Conservation (phyloP, 2,888 invertebrate species). For the Machimus rusticus region DNA sequence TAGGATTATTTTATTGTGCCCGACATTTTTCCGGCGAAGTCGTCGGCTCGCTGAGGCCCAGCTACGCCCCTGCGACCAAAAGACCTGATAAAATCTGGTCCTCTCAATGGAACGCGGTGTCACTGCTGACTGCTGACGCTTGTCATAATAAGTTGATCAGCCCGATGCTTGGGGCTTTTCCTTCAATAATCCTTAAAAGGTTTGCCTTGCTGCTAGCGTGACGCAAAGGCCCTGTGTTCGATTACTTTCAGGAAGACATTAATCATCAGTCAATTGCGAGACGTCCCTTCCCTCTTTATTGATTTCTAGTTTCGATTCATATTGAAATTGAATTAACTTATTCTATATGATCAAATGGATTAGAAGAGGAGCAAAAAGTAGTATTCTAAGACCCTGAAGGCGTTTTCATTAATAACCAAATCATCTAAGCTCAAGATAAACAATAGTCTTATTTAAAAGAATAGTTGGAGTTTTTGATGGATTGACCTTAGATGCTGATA, state of each 20-base stretch:
- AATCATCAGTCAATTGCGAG: background rate
- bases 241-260: background rate
- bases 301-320: background rate
- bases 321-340: background rate
- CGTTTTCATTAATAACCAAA: no score
- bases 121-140: conserved; percentile 45
- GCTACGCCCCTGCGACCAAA: background rate
- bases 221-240: background rate
- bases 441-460: no score
- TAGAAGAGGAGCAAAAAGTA: background rate
- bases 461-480: no score
- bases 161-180: background rate
- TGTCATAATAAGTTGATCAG: conserved; percentile 45
- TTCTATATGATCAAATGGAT: background rate
- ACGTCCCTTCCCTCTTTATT: background rate
- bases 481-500: no score
- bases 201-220: background rate
- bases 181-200: conserved; percentile 44
- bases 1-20: conserved; percentile 43
- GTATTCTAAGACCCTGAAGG: background rate
- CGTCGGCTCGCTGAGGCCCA: background rate
- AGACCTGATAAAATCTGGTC: conserved; percentile 12
- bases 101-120: conserved; percentile 33
- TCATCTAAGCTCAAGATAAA: no score
- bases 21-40: conserved; percentile 42